Base-by-base conservation (phyloP, 2,797 vertebrate species). In the Molossus molossus region DNA sequence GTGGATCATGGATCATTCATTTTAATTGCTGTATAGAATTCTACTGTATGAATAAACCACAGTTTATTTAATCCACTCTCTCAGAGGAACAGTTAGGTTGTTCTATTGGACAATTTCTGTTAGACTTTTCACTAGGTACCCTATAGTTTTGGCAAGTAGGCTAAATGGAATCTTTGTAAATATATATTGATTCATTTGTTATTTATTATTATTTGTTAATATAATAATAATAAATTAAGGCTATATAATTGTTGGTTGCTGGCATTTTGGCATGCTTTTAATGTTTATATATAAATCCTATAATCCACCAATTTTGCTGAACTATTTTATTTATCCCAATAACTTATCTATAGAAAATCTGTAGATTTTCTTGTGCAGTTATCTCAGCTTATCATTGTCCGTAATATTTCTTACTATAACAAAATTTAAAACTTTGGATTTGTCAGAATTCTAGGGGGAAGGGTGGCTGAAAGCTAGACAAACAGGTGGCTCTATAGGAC, bases 1-100 rank as follows among this genome's bases (percentile, higher is more conserved):
- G 9, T 82, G 21, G 50, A 45, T 55, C 79, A 84, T 48, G 11
- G 23, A 60, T 87, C 45, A 50, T 87, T 87, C 33, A 40, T 88
- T 88, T 93, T 88, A 69, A 88, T 75, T 94, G 23, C 65, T 57
- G 25, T 40, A 37, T 62, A 55, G 65, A 93, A 93, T 65, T 87
- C 33, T 45, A 91, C 55, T 75, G 11, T 76, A 69, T 20, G 9
- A 33, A 60, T 80, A 73, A 93, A 3, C 17, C 5, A 55, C 21
- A 67, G 48, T 73, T 77, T 83, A 79, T 73, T 79, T 83, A 73
- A 95, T 55, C 48, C 9, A 80, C 33, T 88, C 0, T 70, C 37
- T 84, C 79, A 80, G n/a, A 91, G 65, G 27, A 60, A 67, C 15
- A 95, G 27, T 86, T 87, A 64, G 29, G 5, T 60, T 77, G 57